These are phyloP conservation scores for Kryptolebias marmoratus DNA, from an alignment of 2,113 vertebrate genomes.

Conservation along the genomic window DNA sequence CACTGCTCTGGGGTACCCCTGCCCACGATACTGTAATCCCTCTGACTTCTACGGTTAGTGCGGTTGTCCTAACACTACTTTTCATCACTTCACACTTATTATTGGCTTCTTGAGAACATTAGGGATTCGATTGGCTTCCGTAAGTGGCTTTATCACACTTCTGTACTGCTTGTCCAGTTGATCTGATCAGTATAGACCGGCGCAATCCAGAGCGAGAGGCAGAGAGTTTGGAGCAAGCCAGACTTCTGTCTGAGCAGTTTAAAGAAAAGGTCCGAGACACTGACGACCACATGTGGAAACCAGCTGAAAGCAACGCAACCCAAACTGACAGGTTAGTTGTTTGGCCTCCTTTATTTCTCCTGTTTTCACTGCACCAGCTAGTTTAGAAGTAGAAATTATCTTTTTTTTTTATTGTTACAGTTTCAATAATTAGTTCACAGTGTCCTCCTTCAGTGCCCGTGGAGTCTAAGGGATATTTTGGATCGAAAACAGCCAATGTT, in stretches of 20 bases:
- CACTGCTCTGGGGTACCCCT: constrained; percentile 88
- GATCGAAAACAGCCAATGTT: neutral
- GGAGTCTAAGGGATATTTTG: neutral
- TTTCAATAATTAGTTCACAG: too few relatives aligned
- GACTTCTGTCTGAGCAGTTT: constrained; percentile 83
- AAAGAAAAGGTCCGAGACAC: constrained; percentile 84
- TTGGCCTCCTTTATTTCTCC: neutral
- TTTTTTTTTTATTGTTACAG: neutral
- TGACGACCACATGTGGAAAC: constrained; percentile 89
- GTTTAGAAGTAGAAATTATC: neutral
- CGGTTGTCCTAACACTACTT: neutral
- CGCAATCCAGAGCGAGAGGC: constrained; percentile 84
- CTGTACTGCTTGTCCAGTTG: constrained; percentile 81
- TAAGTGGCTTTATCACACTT: neutral
- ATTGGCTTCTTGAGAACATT: neutral
- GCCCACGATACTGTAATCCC: constrained; percentile 94
- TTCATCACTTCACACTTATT: neutral
- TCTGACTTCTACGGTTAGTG: constrained; percentile 93
- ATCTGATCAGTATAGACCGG: constrained; percentile 91
- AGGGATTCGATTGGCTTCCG: neutral
- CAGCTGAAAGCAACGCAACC: constrained; percentile 6
- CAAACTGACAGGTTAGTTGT: constrained; percentile 41
- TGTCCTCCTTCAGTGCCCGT: neutral
- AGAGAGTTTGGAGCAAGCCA: constrained; percentile 82
- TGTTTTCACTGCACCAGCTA: too few relatives aligned